Percentiles rank a stretch among this genome's conserved stretches.
phyloP scores from a whole-genome alignment of 2,797 vertebrate species.

The Falco novaeseelandiae region DNA sequence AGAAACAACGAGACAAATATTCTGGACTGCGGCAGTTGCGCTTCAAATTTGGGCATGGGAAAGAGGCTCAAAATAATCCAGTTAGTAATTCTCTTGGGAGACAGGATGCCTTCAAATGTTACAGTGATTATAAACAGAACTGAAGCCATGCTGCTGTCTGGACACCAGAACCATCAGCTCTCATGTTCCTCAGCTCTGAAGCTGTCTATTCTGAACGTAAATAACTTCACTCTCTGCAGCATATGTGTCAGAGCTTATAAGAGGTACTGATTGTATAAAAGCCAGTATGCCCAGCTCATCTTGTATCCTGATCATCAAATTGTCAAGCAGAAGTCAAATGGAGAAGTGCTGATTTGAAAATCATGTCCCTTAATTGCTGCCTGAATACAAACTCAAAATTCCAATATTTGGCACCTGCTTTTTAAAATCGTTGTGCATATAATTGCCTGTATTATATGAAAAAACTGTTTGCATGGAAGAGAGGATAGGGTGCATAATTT shows the following conservation, averaged over 20 bases:
- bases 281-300: neutral
- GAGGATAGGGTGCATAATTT: neutral
- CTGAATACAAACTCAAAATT: neutral
- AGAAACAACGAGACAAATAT: neutral
- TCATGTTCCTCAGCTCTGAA: constrained; percentile 22
- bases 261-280: neutral
- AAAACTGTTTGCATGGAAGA: neutral
- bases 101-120: neutral
- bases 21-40: neutral
- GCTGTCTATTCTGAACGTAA: neutral
- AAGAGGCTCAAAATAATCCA: neutral
- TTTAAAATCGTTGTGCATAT: neutral
- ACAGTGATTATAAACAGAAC: constrained; percentile 5
- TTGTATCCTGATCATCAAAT: neutral
- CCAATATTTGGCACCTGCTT: neutral
- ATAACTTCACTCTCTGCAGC: neutral
- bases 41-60: neutral
- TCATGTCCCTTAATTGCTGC: neutral
- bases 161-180: constrained; percentile 34
- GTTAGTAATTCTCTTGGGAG: neutral
- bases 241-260: neutral
- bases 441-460: neutral
- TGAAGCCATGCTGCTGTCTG: neutral
- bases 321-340: constrained; percentile 14
- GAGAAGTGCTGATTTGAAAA: constrained; percentile 19